phyloP scores from a whole-genome alignment of 2,888 invertebrate species.

The Macroteleia sp. region DNA sequence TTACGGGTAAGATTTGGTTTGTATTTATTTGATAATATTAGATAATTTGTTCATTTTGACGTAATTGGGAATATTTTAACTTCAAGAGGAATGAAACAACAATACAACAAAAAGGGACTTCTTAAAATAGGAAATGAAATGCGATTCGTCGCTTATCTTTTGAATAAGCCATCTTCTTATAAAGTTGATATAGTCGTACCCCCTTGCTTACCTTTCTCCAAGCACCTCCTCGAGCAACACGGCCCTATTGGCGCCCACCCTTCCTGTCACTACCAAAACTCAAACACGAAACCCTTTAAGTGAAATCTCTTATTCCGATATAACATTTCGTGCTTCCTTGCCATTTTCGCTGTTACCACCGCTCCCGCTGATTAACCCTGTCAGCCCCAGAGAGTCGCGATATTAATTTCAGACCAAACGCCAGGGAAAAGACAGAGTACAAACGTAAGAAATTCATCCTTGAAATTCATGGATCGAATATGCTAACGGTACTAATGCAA shows the following conservation, averaged over 20 bases:
- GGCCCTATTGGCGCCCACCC: constrained; percentile 69
- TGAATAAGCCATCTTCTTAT: constrained; percentile 61
- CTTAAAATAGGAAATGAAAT: constrained; percentile 22
- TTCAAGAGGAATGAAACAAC: neutral
- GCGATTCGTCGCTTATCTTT: constrained; percentile 41
- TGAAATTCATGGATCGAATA: constrained; percentile 55
- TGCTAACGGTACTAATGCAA: constrained; percentile 24
- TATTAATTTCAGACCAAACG: constrained; percentile 83
- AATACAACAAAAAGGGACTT: constrained; percentile 3
- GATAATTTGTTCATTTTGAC: neutral
- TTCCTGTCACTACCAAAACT: constrained; percentile 84
- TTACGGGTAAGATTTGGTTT: constrained; percentile 87
- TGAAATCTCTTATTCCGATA: constrained; percentile 84
- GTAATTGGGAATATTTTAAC: neutral
- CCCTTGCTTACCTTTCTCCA: constrained; percentile 54
- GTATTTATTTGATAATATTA: neutral
- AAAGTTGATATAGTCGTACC: constrained; percentile 46
- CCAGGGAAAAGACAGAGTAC: constrained; percentile 62
- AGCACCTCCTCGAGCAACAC: constrained; percentile 62
- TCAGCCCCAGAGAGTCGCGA: constrained; percentile 83
- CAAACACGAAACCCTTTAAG: constrained; percentile 84
- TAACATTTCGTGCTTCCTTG: constrained; percentile 74
- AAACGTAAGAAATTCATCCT: constrained; percentile 63
- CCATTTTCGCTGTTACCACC: constrained; percentile 69
- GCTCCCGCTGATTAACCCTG: constrained; percentile 82